phyloP scores from a whole-genome alignment of 2,888 invertebrate genomes.

The Lingula anatina region DNA sequence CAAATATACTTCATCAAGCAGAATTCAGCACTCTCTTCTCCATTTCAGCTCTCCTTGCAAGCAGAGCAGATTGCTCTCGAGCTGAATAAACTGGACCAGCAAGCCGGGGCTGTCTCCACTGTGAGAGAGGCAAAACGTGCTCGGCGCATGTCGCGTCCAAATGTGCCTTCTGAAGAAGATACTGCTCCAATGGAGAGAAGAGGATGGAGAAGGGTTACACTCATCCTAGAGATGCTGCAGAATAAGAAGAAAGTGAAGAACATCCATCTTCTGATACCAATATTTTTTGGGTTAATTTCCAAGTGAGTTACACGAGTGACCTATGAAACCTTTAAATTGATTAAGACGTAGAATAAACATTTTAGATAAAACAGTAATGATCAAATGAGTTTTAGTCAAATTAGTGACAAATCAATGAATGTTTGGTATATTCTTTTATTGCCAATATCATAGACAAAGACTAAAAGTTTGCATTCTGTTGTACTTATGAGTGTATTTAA shows the following conservation, averaged over 20 bases:
- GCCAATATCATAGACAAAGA: too few species aligned
- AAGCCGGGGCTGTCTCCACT: slow-evolving; percentile 15
- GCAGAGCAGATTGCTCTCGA: slow-evolving; percentile 25
- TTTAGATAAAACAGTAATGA: not conserved
- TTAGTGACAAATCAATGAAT: not conserved
- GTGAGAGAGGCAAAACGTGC: slow-evolving; percentile 29
- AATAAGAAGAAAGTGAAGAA: slow-evolving; percentile 72
- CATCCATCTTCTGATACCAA: slow-evolving; percentile 64
- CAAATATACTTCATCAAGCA: too few species aligned
- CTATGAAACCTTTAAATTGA: too few species aligned
- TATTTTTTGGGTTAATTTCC: slow-evolving; percentile 73
- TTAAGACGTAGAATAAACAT: not conserved
- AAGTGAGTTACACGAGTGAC: slow-evolving; percentile 57
- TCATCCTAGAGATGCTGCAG: slow-evolving; percentile 78
- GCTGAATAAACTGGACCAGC: slow-evolving; percentile 23
- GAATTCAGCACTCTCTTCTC: slow-evolving; percentile 2
- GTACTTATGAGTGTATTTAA: too few species aligned
- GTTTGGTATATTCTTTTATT: slow-evolving; percentile 1
- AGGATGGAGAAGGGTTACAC: slow-evolving; percentile 72
- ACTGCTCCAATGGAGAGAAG: too few species aligned
- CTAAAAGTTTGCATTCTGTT: too few species aligned
- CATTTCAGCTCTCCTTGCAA: slow-evolving; percentile 22
- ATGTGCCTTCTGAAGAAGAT: too few species aligned
- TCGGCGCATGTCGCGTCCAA: too few species aligned
- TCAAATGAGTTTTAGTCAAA: not conserved